Evolutionary conservation across 2,888 invertebrate species (phyloP).

Genomic region (Callosobruchus maculatus): DNA sequence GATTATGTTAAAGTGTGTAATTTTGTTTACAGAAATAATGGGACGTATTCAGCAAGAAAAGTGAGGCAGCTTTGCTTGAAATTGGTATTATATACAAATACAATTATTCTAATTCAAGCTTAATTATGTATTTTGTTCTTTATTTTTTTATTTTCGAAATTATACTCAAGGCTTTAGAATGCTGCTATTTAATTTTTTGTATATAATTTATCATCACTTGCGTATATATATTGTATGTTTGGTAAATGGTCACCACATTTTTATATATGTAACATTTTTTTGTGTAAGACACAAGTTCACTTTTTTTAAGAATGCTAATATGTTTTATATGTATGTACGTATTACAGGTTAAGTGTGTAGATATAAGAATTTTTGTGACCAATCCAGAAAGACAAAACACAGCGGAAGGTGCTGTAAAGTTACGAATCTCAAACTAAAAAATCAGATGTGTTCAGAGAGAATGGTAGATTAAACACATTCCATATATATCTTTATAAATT

Average conservation of each 20-base stretch:
- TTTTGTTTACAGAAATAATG: background rate
- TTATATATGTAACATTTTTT: constrained; percentile 18
- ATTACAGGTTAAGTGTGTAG: constrained; percentile 14
- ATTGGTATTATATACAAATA: background rate
- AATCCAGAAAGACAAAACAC: background rate
- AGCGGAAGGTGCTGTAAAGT: background rate
- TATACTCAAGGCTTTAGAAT: background rate
- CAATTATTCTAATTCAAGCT: background rate
- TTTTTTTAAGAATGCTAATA: constrained; percentile 19
- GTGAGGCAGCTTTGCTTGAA: background rate
- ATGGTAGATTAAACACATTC: background rate
- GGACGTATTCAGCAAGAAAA: background rate
- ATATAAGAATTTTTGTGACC: background rate
- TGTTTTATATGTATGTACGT: constrained; percentile 10
- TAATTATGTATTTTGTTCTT: background rate
- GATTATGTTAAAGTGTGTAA: background rate
- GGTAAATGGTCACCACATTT: constrained; percentile 31
- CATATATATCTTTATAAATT: constrained; percentile 7
- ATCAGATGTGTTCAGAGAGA: background rate
- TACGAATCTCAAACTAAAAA: background rate
- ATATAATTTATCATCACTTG: background rate
- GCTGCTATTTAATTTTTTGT: background rate
- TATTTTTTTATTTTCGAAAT: background rate
- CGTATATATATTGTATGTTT: constrained; percentile 15
- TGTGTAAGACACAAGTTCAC: constrained; percentile 24